phyloP scores from a whole-genome alignment of 2,797 vertebrate genomes.

The Acrossocheilus fasciatus region DNA sequence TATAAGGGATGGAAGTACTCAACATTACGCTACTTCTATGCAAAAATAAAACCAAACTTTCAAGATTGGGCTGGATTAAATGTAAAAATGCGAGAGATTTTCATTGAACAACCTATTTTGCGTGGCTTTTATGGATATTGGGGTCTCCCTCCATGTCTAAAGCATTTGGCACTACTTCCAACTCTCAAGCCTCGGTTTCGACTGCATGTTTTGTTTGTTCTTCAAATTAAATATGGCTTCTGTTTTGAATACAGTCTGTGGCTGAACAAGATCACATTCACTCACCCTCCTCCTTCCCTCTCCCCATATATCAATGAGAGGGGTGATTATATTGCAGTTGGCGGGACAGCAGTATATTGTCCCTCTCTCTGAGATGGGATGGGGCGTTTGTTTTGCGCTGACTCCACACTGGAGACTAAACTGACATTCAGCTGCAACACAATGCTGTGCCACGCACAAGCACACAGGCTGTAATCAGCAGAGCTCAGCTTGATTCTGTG shows the following conservation, averaged over 20 bases:
- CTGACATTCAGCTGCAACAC: slow-evolving; percentile 23
- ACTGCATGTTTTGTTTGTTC: neutral
- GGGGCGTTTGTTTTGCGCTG: slow-evolving; percentile 12
- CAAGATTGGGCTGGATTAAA: neutral
- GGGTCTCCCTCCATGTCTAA: neutral
- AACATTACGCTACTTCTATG: neutral
- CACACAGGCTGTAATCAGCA: slow-evolving; percentile 18
- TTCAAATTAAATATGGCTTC: neutral
- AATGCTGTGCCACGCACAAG: slow-evolving; percentile 2
- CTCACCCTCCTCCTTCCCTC: neutral
- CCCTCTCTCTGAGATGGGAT: slow-evolving; percentile 6
- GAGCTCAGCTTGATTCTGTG: slow-evolving; percentile 8
- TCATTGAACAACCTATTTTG: neutral
- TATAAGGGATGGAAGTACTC: no score
- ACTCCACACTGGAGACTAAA: slow-evolving; percentile 32
- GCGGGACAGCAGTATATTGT: slow-evolving; percentile 19
- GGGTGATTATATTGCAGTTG: slow-evolving; percentile 17
- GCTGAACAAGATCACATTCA: neutral
- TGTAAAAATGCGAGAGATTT: neutral
- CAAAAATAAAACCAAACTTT: neutral
- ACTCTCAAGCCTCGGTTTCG: neutral
- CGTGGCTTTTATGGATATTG: neutral
- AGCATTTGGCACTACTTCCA: neutral
- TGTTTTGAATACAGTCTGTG: neutral
- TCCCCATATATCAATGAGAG: slow-evolving; percentile 15